Evolutionary conservation across 2,113 vertebrate species (phyloP).

Genomic region (Corythoichthys intestinalis): DNA sequence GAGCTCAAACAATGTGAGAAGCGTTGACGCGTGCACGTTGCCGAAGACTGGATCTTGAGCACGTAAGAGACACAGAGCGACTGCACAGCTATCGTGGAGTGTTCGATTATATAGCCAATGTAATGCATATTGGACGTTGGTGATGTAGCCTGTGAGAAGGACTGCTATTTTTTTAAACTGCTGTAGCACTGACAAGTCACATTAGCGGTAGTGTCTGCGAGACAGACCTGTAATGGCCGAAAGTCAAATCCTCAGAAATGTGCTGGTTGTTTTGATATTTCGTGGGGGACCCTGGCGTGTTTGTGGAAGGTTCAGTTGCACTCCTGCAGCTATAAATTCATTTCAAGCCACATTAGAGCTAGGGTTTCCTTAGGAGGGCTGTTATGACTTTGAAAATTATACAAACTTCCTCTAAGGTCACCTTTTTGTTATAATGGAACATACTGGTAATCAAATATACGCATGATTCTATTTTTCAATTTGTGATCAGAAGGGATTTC

Average conservation of each 20-base stretch:
- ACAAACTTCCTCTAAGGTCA: too few species aligned
- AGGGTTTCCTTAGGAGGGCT: too few species aligned
- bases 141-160: slow-evolving; percentile 23
- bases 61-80: background rate
- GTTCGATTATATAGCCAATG: background rate
- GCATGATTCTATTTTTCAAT: too few species aligned
- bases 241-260: background rate
- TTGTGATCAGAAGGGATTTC: too few species aligned
- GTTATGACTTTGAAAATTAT: too few species aligned
- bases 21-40: background rate
- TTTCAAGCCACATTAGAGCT: too few species aligned
- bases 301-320: background rate
- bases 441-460: too few species aligned
- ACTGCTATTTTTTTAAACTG: slow-evolving; percentile 46
- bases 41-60: background rate
- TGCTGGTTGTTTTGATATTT: background rate
- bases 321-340: background rate
- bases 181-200: slow-evolving; percentile 40
- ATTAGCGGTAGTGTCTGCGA: background rate
- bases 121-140: background rate
- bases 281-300: background rate
- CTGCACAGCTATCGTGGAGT: background rate
- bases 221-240: background rate
- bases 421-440: too few species aligned
- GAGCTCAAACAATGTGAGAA: background rate